A percentile compares a stretch with the other conserved stretches of the same genome.
phyloP scores from a whole-genome alignment of 2,888 invertebrate genomes.

The Drosophila villosipedis region DNA sequence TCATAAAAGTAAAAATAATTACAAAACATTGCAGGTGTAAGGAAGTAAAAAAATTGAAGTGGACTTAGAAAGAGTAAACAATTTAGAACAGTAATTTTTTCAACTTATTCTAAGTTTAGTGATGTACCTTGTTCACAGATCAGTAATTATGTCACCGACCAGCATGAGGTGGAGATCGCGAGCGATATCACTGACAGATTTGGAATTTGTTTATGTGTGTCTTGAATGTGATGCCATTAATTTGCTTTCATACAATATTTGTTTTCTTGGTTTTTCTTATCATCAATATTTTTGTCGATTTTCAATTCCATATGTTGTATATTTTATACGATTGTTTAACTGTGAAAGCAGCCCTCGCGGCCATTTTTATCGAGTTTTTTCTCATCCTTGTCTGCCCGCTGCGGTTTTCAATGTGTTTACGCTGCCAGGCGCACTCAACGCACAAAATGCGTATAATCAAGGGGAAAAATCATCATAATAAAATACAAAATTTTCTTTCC shows the following conservation, averaged over 20 bases:
- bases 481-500: conserved; percentile 50
- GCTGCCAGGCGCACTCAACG: conserved; percentile 45
- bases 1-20: neutral
- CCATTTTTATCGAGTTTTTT: neutral
- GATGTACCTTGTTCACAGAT: neutral
- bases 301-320: neutral
- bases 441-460: conserved; percentile 68
- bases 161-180: neutral
- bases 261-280: neutral
- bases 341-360: conserved; percentile 23
- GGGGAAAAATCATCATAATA: conserved; percentile 63
- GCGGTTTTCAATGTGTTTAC: conserved; percentile 48
- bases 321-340: neutral
- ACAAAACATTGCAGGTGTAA: neutral
- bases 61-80: neutral
- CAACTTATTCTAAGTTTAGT: neutral
- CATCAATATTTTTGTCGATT: neutral
- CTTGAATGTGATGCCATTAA: neutral
- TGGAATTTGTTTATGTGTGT: neutral
- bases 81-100: neutral
- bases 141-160: neutral
- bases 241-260: neutral
- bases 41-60: neutral
- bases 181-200: neutral
- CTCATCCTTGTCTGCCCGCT: conserved; percentile 10